Evolutionary conservation across 2,113 vertebrate species (phyloP).

Genomic region (Heterotilapia buettikoferi): DNA sequence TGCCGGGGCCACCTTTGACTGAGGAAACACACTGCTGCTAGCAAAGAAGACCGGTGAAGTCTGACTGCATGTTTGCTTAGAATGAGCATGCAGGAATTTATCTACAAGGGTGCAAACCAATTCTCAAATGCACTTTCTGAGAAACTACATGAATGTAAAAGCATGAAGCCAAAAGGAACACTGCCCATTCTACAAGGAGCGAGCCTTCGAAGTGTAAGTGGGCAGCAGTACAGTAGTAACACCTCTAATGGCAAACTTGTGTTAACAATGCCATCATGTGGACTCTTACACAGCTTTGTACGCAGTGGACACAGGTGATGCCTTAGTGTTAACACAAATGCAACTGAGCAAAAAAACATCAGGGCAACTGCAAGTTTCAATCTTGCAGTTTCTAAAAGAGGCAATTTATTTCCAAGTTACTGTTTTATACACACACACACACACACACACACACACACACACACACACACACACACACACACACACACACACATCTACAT

Average conservation of each 20-base stretch:
- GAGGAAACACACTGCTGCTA: conserved; percentile 4
- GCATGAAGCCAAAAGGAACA: neutral
- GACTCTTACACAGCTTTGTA: conserved; percentile 16
- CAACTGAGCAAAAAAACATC: neutral
- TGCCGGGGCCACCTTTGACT: neutral
- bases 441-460: neutral
- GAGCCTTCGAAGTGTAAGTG: neutral
- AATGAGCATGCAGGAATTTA: neutral
- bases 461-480: neutral
- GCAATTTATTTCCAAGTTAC: neutral
- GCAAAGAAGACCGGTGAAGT: conserved; percentile 1
- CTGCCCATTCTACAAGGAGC: neutral
- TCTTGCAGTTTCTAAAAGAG: neutral
- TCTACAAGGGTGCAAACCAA: neutral
- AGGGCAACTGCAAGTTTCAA: neutral
- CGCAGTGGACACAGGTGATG: neutral
- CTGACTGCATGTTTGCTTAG: neutral
- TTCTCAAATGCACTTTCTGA: neutral
- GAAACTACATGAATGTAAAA: neutral
- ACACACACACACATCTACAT: neutral
- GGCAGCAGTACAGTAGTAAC: neutral
- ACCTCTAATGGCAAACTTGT: conserved; percentile 14
- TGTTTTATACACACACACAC: neutral
- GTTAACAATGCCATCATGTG: conserved; percentile 63
- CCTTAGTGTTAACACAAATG: neutral